These are phyloP conservation scores for Silurus meridionalis DNA, from an alignment of 2,113 vertebrate species.

Conservation along the genomic window DNA sequence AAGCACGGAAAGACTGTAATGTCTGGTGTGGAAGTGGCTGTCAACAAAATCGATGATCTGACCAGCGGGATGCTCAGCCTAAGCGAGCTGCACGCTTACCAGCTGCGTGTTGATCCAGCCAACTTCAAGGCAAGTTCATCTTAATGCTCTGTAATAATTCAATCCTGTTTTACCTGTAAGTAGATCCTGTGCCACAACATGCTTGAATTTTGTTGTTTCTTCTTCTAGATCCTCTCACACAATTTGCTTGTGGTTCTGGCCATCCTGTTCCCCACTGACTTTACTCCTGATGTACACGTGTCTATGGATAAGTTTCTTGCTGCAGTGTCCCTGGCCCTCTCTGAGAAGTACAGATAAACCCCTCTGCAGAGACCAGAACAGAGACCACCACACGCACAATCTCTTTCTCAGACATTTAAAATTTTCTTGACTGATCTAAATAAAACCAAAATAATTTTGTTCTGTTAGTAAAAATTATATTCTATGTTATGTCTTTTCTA, in stretches of 20 bases:
- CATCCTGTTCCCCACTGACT: neutral
- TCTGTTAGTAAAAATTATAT: neutral
- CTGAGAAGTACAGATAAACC: constrained; percentile 78
- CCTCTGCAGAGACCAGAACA: neutral
- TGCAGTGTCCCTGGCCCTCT: constrained; percentile 63
- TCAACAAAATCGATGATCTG: constrained; percentile 71
- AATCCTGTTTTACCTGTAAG: neutral
- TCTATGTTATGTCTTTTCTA: neutral
- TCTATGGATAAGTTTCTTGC: constrained; percentile 79
- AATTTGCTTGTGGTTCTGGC: constrained; percentile 74
- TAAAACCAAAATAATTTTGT: neutral
- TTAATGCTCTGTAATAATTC: neutral
- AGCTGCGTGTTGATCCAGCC: constrained; percentile 81
- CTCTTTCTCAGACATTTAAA: constrained; percentile 21
- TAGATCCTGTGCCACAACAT: constrained; percentile 6
- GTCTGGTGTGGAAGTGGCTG: constrained; percentile 62
- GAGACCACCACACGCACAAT: neutral
- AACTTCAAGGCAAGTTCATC: constrained; percentile 80
- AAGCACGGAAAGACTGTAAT: constrained; percentile 65
- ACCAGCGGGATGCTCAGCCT: constrained; percentile 62
- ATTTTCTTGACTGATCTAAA: neutral
- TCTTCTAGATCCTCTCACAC: constrained; percentile 67
- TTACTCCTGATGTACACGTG: constrained; percentile 69
- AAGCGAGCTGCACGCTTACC: constrained; percentile 81
- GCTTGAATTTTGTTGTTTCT: neutral